Conservation (phyloP, 2,113 vertebrate genomes). For the Thamnaconus septentrionalis region DNA sequence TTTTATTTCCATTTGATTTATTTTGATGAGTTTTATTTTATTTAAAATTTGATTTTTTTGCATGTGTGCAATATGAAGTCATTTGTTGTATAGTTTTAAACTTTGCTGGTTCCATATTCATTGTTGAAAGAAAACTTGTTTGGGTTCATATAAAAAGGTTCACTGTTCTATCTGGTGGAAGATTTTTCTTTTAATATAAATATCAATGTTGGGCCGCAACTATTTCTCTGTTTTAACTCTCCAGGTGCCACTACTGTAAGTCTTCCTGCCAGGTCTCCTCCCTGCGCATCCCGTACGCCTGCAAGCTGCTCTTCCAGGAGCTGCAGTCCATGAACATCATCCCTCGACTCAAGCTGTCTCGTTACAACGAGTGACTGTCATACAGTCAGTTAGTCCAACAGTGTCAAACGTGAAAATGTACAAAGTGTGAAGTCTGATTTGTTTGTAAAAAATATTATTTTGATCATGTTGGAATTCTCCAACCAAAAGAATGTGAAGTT, state of each 20-base stretch:
- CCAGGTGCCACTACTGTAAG: conserved; percentile 98
- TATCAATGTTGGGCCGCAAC: too few relatives aligned
- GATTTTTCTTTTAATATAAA: too few relatives aligned
- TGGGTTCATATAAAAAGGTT: too few relatives aligned
- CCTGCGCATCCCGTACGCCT: conserved; percentile 94
- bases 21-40: too few relatives aligned
- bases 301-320: conserved; percentile 98
- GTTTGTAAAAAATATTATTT: not conserved
- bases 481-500: conserved; percentile 5
- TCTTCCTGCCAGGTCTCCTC: conserved; percentile 96
- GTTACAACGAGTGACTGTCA: conserved; percentile 87
- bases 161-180: too few relatives aligned
- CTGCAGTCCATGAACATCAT: conserved; percentile 99
- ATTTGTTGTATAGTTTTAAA: too few relatives aligned
- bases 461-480: too few relatives aligned
- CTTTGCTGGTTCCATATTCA: too few relatives aligned
- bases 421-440: not conserved
- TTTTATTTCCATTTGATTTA: too few relatives aligned
- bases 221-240: conserved; percentile 12
- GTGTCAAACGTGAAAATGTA: conserved; percentile 24
- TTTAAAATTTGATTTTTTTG: conserved; percentile 12
- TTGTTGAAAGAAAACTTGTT: too few relatives aligned
- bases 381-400: conserved; percentile 17
- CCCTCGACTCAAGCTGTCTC: conserved; percentile 91
- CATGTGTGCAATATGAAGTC: too few relatives aligned